Evolutionary conservation across 2,888 invertebrate species (phyloP).

Genomic region (Xanthia togata): DNA sequence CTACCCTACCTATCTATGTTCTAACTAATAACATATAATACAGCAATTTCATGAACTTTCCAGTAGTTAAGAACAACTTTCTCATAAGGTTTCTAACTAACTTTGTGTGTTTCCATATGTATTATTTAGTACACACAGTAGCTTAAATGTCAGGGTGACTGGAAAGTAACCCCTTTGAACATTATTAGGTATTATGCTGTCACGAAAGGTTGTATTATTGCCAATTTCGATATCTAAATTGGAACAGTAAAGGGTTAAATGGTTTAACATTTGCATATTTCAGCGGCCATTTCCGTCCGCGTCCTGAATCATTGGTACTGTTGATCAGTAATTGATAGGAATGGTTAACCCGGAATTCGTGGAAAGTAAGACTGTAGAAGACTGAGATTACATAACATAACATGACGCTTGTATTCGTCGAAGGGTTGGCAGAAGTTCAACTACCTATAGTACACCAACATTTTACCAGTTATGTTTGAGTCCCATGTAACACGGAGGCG

Average conservation of each 20-base stretch:
- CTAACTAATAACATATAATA: constrained; percentile 59
- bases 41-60: constrained; percentile 63
- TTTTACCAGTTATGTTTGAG: too few species aligned
- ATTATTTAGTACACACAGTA: constrained; percentile 59
- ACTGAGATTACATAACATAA: neutral
- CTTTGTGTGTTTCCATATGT: constrained; percentile 54
- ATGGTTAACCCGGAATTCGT: constrained; percentile 23
- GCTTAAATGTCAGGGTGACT: constrained; percentile 39
- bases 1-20: constrained; percentile 61
- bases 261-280: constrained; percentile 64
- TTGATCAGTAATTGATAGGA: constrained; percentile 42
- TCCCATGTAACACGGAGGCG: too few species aligned
- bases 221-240: constrained; percentile 63
- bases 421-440: too few species aligned
- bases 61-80: constrained; percentile 60
- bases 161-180: constrained; percentile 20
- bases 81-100: constrained; percentile 55
- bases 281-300: constrained; percentile 43
- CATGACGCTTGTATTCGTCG: too few species aligned
- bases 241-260: constrained; percentile 60
- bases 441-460: too few species aligned
- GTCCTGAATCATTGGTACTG: constrained; percentile 41
- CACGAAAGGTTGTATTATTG: constrained; percentile 47
- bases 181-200: constrained; percentile 46
- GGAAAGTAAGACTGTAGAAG: too few species aligned